Base-by-base conservation (phyloP, 2,888 invertebrate genomes). In the Ashinkailepas kermadecensis region DNA sequence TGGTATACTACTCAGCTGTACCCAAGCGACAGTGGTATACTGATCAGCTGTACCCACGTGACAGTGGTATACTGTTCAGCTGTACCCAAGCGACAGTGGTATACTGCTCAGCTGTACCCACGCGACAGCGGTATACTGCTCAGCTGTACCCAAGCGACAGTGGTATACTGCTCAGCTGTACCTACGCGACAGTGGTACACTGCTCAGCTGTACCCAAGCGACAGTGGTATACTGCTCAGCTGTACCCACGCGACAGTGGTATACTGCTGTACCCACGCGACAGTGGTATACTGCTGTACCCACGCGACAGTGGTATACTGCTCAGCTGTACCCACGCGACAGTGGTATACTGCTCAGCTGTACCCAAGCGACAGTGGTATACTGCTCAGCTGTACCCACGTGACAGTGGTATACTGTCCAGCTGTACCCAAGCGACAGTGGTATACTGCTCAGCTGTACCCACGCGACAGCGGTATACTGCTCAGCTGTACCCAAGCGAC, bases 231-330 rank as follows among this genome's bases (percentile, higher is more conserved):
- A 4, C 39, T 39, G 39, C 39, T 39, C 39, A 39, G 39, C 4
- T 39, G 39, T 39, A 39, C 90, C 90, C 87, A 92, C 93, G 88
- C 85, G 90, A 89, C 84, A 96, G 91, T 86, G 91, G 92, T 83
- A 93, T 91, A 82, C 92, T 90, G 84, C 91, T 91, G 82, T 95
- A n/a, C n/a, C n/a, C n/a, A n/a, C n/a, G n/a, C n/a, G n/a, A n/a
- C n/a, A n/a, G n/a, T n/a, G n/a, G n/a, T n/a, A n/a, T n/a, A n/a
- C n/a, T n/a, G n/a, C n/a, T 39, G 39, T 39, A 39, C 39, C 39
- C 39, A 39, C 39, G 39, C 39, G 39, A 39, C 39, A 39, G 39
- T 39, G 4, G 39, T 39, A 39, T 39, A 4, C 39, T 39, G 39
- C 39, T 39, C 39, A 39, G 39, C 4, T 39, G 39, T 39, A 39